Conservation (phyloP, 2,888 invertebrate species). For the Drosophila anomalata region DNA sequence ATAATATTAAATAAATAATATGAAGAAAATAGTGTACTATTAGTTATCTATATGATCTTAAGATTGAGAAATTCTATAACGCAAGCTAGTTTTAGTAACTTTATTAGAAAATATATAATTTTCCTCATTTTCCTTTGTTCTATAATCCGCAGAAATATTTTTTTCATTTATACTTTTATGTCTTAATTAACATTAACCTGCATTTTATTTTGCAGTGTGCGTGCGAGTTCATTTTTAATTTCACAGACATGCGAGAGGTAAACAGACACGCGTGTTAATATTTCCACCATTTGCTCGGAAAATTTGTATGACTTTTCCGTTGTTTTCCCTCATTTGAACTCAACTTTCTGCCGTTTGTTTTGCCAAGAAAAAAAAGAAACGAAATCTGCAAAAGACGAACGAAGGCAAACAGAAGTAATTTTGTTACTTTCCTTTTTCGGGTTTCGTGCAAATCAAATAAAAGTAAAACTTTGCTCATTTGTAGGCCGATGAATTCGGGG, state of each 20-base stretch:
- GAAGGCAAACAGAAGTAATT: constrained; percentile 20
- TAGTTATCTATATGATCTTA: background rate
- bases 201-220: constrained; percentile 21
- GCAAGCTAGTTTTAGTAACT: too few relatives aligned
- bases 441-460: constrained; percentile 59
- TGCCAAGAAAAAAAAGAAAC: constrained; percentile 14
- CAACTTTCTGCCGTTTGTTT: constrained; percentile 52
- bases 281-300: constrained; percentile 61
- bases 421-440: constrained; percentile 27
- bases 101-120: too few relatives aligned
- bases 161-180: background rate
- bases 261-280: constrained; percentile 63
- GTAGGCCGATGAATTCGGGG: constrained; percentile 34
- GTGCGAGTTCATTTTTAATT: constrained; percentile 67
- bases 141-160: background rate
- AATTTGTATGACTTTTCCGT: constrained; percentile 48
- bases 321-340: constrained; percentile 58
- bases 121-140: background rate
- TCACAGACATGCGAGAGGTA: constrained; percentile 45
- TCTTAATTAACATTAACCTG: background rate
- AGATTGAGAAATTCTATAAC: background rate
- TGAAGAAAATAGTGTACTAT: background rate
- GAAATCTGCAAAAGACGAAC: background rate
- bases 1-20: background rate
- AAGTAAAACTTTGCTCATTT: constrained; percentile 76